Percentiles rank a stretch among this genome's conserved stretches.
phyloP scores from a whole-genome alignment of 2,113 vertebrate genomes.

The Sialia sialis region DNA sequence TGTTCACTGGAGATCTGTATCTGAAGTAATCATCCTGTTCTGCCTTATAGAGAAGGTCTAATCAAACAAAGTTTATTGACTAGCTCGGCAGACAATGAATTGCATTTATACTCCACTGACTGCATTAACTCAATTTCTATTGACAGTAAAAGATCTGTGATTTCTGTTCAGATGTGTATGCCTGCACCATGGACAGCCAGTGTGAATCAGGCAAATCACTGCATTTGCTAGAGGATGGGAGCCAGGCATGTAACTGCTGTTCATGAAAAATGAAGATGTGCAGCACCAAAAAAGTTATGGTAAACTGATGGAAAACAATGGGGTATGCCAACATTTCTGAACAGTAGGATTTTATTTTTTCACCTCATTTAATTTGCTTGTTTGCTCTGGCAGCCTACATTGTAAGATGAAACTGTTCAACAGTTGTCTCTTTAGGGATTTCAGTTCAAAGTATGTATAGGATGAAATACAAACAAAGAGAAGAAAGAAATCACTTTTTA shows the following conservation, averaged over 20 bases:
- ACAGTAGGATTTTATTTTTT: not conserved
- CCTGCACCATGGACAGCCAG: not conserved
- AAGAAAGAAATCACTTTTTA: fast-evolving
- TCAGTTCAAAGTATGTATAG: not conserved
- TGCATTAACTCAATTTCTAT: not conserved
- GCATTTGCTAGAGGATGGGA: not conserved
- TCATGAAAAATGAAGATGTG: not conserved
- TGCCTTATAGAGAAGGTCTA: not conserved
- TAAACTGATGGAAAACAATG: not conserved
- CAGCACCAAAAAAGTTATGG: not conserved
- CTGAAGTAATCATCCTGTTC: not conserved
- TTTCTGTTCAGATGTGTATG: not conserved
- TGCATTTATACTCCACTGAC: not conserved
- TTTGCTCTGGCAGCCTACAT: not conserved
- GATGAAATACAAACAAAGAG: not conserved
- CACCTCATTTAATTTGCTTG: not conserved
- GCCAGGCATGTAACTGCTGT: fast-evolving
- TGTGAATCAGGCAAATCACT: not conserved
- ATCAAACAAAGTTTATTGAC: not conserved
- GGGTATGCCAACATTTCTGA: not conserved
- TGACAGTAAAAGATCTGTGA: not conserved
- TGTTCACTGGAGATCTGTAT: not conserved
- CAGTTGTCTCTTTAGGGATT: not conserved
- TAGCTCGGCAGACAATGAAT: not conserved
- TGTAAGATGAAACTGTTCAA: not conserved